Evolutionary conservation across 2,888 invertebrate species (phyloP).

Genomic region (Eurytoma californica): DNA sequence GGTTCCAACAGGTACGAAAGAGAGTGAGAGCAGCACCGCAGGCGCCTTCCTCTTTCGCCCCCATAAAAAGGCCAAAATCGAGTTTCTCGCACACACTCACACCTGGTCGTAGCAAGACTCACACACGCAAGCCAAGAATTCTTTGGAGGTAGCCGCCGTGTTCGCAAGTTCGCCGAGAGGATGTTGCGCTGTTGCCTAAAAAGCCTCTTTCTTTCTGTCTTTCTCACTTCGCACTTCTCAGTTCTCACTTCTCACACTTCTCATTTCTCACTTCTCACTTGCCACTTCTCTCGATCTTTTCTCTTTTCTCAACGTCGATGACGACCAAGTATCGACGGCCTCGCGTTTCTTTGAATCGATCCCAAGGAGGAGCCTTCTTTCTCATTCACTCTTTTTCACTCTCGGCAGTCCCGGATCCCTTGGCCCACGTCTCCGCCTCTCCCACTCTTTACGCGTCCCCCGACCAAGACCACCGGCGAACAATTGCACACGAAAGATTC

Average conservation of each 20-base stretch:
- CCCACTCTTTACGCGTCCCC: conserved; percentile 1
- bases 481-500: neutral
- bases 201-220: conserved; percentile 42
- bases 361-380: conserved; percentile 20
- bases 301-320: neutral
- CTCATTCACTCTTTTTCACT: conserved; percentile 51
- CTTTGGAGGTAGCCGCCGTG: conserved; percentile 8
- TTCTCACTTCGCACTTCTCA: conserved; percentile 48
- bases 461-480: conserved; percentile 30
- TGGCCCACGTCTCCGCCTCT: too few relatives aligned
- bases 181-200: conserved; percentile 40
- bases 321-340: conserved; percentile 28
- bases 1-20: conserved; percentile 53
- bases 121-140: neutral
- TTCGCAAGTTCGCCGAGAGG: neutral
- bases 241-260: conserved; percentile 39
- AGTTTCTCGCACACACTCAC: neutral
- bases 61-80: conserved; percentile 55
- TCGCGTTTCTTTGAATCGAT: conserved; percentile 26
- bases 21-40: conserved; percentile 47
- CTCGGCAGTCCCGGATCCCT: conserved; percentile 6
- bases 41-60: conserved; percentile 53
- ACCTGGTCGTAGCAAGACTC: conserved; percentile 23
- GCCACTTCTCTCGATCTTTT: conserved; percentile 4
- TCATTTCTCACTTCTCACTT: conserved; percentile 44